phyloP scores from a whole-genome alignment of 2,113 vertebrate species.

The Lampris incognitus region DNA sequence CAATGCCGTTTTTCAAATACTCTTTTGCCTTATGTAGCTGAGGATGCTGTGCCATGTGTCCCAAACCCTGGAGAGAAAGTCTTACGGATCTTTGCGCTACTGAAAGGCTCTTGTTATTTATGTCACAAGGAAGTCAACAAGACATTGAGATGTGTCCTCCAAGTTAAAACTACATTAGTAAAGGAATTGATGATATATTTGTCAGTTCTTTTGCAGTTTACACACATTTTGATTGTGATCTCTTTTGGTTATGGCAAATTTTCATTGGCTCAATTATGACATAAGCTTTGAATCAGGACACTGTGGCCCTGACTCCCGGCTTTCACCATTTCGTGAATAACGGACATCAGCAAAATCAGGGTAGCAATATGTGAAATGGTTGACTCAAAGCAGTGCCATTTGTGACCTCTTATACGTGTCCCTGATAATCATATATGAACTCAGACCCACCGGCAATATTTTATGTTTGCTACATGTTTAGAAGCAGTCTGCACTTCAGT shows the following conservation, averaged over 20 bases:
- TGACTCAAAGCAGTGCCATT: not conserved
- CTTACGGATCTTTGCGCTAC: slow-evolving; percentile 9
- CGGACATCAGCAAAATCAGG: not conserved
- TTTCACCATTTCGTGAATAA: not conserved
- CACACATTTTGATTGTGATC: too few species aligned
- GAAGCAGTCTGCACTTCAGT: too few species aligned
- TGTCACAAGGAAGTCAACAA: not conserved
- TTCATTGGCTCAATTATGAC: not conserved
- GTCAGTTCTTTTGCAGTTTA: too few species aligned
- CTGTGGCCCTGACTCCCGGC: too few species aligned
- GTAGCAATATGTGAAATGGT: not conserved
- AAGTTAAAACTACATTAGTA: not conserved
- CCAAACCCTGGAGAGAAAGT: slow-evolving; percentile 12
- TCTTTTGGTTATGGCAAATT: too few species aligned
- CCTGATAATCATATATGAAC: not conserved
- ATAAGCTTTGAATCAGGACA: not conserved
- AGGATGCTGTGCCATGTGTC: not conserved
- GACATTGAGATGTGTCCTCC: not conserved
- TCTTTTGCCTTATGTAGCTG: not conserved
- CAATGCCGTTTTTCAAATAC: too few species aligned
- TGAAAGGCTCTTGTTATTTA: slow-evolving; percentile 29
- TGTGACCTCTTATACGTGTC: not conserved
- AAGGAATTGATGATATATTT: not conserved
- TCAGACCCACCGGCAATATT: too few species aligned
- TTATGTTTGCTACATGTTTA: too few species aligned